A percentile compares a stretch with the other conserved stretches of the same genome.
Evolutionary conservation across 2,888 invertebrate genomes (phyloP).

Genomic region (Stomorhina lunata): DNA sequence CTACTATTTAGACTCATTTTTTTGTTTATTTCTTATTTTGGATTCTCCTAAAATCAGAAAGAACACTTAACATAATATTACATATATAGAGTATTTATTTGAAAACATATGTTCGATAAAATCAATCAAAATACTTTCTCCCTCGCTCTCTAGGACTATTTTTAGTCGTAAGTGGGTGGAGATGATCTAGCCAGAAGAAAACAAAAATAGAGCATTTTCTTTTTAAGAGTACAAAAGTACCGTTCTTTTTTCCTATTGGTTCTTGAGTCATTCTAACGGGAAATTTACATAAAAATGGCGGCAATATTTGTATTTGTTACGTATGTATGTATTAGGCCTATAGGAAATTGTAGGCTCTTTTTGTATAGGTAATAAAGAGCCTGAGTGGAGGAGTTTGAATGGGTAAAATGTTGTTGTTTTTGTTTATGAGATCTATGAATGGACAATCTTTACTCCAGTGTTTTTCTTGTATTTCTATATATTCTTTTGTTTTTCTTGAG

Average conservation of each 20-base stretch:
- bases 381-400: conserved; percentile 1
- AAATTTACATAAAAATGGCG: conserved; percentile 62
- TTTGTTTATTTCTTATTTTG: conserved; percentile 23
- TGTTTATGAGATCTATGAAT: conserved; percentile 11
- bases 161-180: conserved; percentile 78
- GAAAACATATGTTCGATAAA: neutral
- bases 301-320: neutral
- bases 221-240: neutral
- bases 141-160: conserved; percentile 73
- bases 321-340: neutral
- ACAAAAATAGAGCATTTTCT: neutral
- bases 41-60: conserved; percentile 9
- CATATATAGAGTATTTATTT: neutral
- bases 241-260: conserved; percentile 43
- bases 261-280: neutral
- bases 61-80: conserved; percentile 57
- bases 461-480: conserved; percentile 19
- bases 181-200: conserved; percentile 40
- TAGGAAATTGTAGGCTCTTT: neutral
- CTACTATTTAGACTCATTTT: conserved; percentile 62
- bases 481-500: conserved; percentile 40
- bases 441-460: conserved; percentile 6
- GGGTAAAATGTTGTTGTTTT: conserved; percentile 24
- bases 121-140: neutral
- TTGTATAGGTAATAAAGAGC: neutral